Base-by-base conservation (phyloP, 2,888 invertebrate species). In the Eupithecia pulchellata region DNA sequence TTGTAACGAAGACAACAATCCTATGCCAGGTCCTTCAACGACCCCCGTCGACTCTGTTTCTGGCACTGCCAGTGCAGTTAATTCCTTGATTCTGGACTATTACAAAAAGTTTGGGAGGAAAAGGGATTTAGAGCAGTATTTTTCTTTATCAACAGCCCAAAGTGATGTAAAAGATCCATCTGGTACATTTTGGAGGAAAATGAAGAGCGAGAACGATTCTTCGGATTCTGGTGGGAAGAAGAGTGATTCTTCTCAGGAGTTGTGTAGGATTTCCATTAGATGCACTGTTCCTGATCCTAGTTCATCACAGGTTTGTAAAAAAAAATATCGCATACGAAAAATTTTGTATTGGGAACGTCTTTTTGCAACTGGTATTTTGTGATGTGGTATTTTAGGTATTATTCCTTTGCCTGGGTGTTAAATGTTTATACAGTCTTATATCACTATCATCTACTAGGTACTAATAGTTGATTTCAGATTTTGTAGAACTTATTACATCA, bases 71-170 rank as follows among this genome's bases (percentile, higher is more conserved):
- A 60, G 58, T 25, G 69, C 91, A 61, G 87, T 94, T 67, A 94
- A 92, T 78, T 86, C 91, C 58, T 86, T 88, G 75, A 91, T 95
- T 76, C 84, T 96, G 79, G 96, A 97, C 82, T 97, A 97, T 86
- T 97, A 96, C 83, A 94, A 95, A 81, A 96, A 96, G 82, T 96
- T 96, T 88, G 96, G 96, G 1, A 95, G 95, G 77, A 96, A 95
- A 81, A 89, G 95, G 39, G 95, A 96, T 83, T 91, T 97, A 78
- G 95, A 96, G 71, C 96, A 96, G 79, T 97, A 96, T 85, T 96
- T 97, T 87, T 95, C 93, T 57, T 78, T 94, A 77, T 90, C 92
- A 13, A 92, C 94, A 52, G 93, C 92, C 52, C 89, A 92, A 70
- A 86, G 84, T 83, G 93, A 94, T 73, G 84, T 91, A 58, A 87